A percentile compares a stretch with the other conserved stretches of the same genome.
These are phyloP conservation scores for Drosophila serrata DNA, from an alignment of 1,140 invertebrate genomes.

Conservation along the genomic window DNA sequence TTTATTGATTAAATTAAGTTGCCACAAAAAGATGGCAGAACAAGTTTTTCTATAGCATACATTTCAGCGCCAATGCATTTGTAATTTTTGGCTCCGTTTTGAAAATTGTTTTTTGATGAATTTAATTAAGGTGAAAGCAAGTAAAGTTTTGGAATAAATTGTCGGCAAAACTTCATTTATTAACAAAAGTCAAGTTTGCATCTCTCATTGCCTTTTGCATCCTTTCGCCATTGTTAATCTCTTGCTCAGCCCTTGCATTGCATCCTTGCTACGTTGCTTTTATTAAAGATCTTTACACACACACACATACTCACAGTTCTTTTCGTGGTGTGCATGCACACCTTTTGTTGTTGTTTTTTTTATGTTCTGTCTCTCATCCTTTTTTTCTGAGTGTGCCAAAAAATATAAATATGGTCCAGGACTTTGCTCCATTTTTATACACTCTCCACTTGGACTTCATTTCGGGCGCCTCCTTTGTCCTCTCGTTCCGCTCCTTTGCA, in stretches of 20 bases:
- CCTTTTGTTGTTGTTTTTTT: not conserved
- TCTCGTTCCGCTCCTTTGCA: slow-evolving; percentile 6
- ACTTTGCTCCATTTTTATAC: slow-evolving; percentile 74
- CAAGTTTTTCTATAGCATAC: too few species aligned
- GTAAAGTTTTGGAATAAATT: not conserved
- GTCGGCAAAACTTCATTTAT: not conserved
- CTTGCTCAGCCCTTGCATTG: not conserved
- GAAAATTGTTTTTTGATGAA: not conserved
- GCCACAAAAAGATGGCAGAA: too few species aligned
- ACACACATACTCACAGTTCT: slow-evolving; percentile 4
- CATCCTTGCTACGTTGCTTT: not conserved
- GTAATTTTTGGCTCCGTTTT: not conserved
- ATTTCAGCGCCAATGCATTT: not conserved
- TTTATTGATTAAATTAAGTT: too few species aligned
- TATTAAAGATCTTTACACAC: slow-evolving; percentile 1
- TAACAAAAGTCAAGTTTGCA: slow-evolving; percentile 6
- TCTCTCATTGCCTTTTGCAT: not conserved
- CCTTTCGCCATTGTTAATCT: not conserved
- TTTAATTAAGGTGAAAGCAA: not conserved
- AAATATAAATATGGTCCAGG: slow-evolving; percentile 79
- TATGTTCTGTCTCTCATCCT: not conserved
- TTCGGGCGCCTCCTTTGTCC: not conserved
- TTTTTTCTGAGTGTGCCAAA: slow-evolving; percentile 38
- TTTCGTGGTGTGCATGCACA: not conserved
- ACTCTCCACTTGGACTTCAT: slow-evolving; percentile 51